Percentiles rank a stretch among this genome's conserved stretches.
These are phyloP conservation scores for Eolophus roseicapilla DNA, from an alignment of 2,113 vertebrate species.

Conservation along the genomic window DNA sequence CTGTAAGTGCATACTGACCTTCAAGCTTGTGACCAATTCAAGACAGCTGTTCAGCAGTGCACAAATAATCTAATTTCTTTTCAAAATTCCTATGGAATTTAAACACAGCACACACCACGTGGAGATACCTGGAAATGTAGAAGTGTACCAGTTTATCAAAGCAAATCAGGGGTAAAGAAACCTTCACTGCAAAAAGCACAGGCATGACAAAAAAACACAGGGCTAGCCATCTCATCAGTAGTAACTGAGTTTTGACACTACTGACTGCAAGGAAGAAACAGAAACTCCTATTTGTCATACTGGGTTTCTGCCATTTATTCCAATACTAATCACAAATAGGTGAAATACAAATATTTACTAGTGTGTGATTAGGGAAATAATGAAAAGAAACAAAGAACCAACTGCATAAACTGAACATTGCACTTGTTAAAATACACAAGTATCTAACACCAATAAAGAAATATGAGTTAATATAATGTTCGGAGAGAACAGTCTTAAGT, in stretches of 20 bases:
- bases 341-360: neutral
- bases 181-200: neutral
- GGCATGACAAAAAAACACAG: neutral
- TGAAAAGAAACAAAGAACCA: neutral
- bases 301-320: neutral
- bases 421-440: neutral
- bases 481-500: neutral
- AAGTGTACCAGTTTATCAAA: neutral
- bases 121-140: neutral
- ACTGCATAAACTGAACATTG: neutral
- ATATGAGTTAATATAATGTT: neutral
- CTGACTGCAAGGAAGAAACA: neutral
- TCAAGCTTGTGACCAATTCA: neutral
- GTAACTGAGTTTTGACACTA: neutral
- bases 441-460: neutral
- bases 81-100: neutral
- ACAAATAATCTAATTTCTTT: neutral
- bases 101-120: neutral
- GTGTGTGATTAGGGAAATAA: neutral
- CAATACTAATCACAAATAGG: neutral
- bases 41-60: neutral
- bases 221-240: neutral
- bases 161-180: neutral
- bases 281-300: neutral
- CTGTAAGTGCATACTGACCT: constrained; percentile 28